Evolutionary conservation across 30 jellyfish, hydroid and myxozoan species (phyloP), one percentile per base, ranked within the genome.

Genomic region (Aurelia aurita): DNA sequence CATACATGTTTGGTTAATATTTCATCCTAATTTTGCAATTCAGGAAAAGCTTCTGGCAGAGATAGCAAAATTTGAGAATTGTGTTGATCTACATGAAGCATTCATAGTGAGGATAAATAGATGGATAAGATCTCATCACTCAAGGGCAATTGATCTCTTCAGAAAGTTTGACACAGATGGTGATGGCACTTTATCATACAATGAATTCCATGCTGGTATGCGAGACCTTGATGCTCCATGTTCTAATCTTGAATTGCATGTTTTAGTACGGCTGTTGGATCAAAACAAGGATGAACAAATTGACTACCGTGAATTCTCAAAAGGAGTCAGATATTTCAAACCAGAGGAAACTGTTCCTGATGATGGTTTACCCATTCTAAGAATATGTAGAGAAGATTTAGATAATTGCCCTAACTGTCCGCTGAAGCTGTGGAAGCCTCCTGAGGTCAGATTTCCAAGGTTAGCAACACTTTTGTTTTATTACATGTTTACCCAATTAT

Each of bases 141-240:
- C 93, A 31, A 86, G 97, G 32, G 97, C 90, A 19, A 73, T 89
- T 43, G 97, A 89, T 65, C 80, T 89, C 3, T 89, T 89, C 53
- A 60, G 90, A 69, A 89, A 82, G 46, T 89, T 89, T 62, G 97
- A 89, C 63, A 23, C 81, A 31, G 85, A 89, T 66, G 97, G 97
- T 19, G 97, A 89, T 81, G 93, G 93, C 21, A 29, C 82, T 13
- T 58, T 89, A 58, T 71, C 94, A 6, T 89, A 69, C 69, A 76
- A 28, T 39, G 97, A 89, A 73, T 89, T 89, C 66, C 89, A 64
- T 34, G 97, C 92, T 32, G 97, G 97, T 3, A 72, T 89, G 94
- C 31, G 94, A 65, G 97, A 89, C 66, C 90, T 89, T 18, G 77
- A 80, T 46, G 97, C 97, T 14, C 97, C 97, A 12, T 89, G 93